phyloP scores from a whole-genome alignment of 2,888 invertebrate genomes.

The Drosophila antonietae region DNA sequence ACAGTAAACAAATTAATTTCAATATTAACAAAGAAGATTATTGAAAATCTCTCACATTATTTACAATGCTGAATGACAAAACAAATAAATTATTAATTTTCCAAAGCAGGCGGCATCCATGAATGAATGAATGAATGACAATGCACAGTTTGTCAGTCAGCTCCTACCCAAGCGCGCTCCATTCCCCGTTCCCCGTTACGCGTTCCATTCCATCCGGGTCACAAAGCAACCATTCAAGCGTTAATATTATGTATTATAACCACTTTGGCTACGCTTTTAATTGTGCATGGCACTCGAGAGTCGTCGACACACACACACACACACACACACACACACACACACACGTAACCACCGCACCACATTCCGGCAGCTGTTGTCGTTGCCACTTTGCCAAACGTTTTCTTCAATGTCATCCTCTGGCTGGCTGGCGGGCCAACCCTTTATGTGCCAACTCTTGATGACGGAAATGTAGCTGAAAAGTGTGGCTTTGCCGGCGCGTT shows the following conservation, averaged over 20 bases:
- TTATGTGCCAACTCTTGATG: slow-evolving; percentile 36
- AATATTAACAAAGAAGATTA: slow-evolving; percentile 81
- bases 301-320: slow-evolving; percentile 10
- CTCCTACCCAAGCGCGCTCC: slow-evolving; percentile 1
- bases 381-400: slow-evolving; percentile 59
- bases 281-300: slow-evolving; percentile 68
- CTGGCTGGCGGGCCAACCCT: slow-evolving; percentile 11
- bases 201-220: slow-evolving; percentile 14
- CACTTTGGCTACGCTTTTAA: slow-evolving; percentile 76
- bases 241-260: slow-evolving; percentile 78
- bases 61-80: slow-evolving; percentile 79
- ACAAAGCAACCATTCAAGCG: slow-evolving; percentile 78
- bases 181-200: not conserved
- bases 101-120: slow-evolving; percentile 40
- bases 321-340: slow-evolving; percentile 7
- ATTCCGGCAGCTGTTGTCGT: slow-evolving; percentile 44
- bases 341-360: slow-evolving; percentile 16
- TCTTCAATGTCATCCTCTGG: slow-evolving; percentile 63
- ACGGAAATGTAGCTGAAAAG: slow-evolving; percentile 77
- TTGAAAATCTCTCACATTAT: slow-evolving; percentile 80
- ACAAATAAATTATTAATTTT: slow-evolving; percentile 79
- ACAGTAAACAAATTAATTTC: slow-evolving; percentile 81
- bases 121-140: slow-evolving; percentile 55
- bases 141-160: slow-evolving; percentile 44
- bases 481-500: no score